Conservation (phyloP, 2,113 vertebrate genomes). For the Ophthalmolycus amberensis region DNA sequence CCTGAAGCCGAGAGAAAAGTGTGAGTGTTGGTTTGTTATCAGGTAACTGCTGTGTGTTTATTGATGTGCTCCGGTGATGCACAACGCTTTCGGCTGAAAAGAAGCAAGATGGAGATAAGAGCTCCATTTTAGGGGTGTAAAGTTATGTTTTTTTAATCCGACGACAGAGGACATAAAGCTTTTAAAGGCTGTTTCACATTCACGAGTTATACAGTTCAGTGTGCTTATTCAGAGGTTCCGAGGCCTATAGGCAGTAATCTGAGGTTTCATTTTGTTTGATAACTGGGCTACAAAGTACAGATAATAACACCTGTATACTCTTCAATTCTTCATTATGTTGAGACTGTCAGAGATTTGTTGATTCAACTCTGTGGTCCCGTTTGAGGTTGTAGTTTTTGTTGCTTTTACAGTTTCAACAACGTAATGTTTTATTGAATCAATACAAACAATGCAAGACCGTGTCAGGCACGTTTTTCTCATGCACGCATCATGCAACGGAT, state of each 20-base stretch:
- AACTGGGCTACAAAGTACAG: no score
- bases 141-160: neutral
- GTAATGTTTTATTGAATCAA: no score
- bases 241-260: neutral
- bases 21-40: neutral
- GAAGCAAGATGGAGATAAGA: neutral
- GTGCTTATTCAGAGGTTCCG: neutral
- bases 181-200: neutral
- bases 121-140: neutral
- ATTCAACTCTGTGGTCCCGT: no score
- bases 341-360: no score
- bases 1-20: conserved; percentile 5
- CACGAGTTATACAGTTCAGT: neutral
- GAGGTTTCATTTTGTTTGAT: neutral
- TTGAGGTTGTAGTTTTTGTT: neutral
- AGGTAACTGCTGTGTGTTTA: neutral
- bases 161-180: neutral
- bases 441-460: no score
- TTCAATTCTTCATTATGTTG: no score
- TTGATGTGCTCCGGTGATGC: neutral
- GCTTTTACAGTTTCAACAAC: neutral
- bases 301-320: no score
- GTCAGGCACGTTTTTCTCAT: no score
- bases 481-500: no score
- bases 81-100: neutral